A percentile compares a stretch with the other conserved stretches of the same genome.
Evolutionary conservation across 1,140 invertebrate species (phyloP).

Genomic region (Drosophila sp.): DNA sequence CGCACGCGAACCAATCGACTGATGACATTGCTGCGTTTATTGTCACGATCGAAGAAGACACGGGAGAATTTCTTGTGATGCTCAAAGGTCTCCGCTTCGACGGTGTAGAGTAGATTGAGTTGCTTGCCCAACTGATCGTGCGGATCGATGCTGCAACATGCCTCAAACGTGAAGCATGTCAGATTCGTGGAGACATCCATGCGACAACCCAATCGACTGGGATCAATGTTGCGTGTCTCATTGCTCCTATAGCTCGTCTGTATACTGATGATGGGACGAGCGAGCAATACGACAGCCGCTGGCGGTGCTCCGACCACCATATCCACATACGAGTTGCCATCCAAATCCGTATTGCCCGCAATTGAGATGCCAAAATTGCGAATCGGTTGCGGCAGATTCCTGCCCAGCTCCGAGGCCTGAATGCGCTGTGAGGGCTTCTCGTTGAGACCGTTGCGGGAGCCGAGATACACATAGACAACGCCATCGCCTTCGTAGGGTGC

Average conservation of each 20-base stretch:
- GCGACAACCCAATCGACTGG: constrained; percentile 89
- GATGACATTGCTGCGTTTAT: constrained; percentile 86
- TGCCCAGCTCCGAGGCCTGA: constrained; percentile 77
- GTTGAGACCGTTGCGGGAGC: constrained; percentile 90
- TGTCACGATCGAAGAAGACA: constrained; percentile 89
- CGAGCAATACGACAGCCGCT: constrained; percentile 87
- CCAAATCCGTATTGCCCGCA: constrained; percentile 95
- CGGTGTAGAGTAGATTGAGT: constrained; percentile 89
- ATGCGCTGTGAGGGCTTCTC: constrained; percentile 89
- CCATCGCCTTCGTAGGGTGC: constrained; percentile 95
- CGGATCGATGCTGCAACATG: constrained; percentile 92
- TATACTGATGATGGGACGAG: constrained; percentile 95
- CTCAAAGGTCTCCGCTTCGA: constrained; percentile 93
- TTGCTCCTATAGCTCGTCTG: constrained; percentile 87
- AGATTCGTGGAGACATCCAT: constrained; percentile 88
- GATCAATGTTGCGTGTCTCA: constrained; percentile 91
- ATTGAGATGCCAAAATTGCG: constrained; percentile 95
- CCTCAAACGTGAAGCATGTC: constrained; percentile 94
- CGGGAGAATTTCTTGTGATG: constrained; percentile 92
- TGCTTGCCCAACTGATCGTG: constrained; percentile 86
- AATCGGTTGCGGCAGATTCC: constrained; percentile 85
- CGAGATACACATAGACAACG: constrained; percentile 95
- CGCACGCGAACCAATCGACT: constrained; percentile 86
- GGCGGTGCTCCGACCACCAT: constrained; percentile 91
- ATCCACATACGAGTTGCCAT: constrained; percentile 96